Evolutionary conservation across 2,113 vertebrate genomes (phyloP), one percentile per base, ranked within the genome.

Genomic region (Pristiophorus japonicus): DNA sequence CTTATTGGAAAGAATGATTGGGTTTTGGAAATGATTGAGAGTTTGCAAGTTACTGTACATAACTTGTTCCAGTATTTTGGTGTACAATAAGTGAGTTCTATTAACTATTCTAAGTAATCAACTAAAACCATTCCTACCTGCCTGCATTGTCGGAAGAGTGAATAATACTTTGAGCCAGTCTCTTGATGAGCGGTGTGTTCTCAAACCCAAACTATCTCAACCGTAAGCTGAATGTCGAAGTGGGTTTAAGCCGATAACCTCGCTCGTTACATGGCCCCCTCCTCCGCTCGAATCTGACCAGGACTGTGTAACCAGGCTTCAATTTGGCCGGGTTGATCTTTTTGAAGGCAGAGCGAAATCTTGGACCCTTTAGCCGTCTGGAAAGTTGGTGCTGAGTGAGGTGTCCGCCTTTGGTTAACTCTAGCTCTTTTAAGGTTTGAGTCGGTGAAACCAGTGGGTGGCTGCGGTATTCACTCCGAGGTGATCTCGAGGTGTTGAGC

Each of bases 21-120:
- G 88, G 88, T 20, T 16, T 63, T 92, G 51, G 51, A 59, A 62
- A 59, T 59, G 45, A 12, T 27, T 27, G 59, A 59, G 10, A 30
- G 51, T 90, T 92, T 92, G 88, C 59, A 92, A 63, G 34, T 65
- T 92, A 38, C 88, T 63, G 30, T 62, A 38, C 18, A 92, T 38
- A 91, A 38, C 88, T 63, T n/a, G 88, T 62, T 91, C 30, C 88
- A 63, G 55, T 91, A 92, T 92, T 92, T 92, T 92, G 88, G 47
- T 88, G 85, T 88, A 30, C 30, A 14, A 88, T 55, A 88, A 38
- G 59, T 92, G 59, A 30, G 27, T 91, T 91, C 4, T 91, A 65
- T 92, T 38, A 81, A 81, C 78, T 81, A 38, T 22, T 63, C n/a
- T 30, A 20, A 63, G 12, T 63, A 63, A 45, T 92, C 59, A 38